phyloP scores from a whole-genome alignment of 64 coral and sea anemone species.

The Stylophora pistillata region DNA sequence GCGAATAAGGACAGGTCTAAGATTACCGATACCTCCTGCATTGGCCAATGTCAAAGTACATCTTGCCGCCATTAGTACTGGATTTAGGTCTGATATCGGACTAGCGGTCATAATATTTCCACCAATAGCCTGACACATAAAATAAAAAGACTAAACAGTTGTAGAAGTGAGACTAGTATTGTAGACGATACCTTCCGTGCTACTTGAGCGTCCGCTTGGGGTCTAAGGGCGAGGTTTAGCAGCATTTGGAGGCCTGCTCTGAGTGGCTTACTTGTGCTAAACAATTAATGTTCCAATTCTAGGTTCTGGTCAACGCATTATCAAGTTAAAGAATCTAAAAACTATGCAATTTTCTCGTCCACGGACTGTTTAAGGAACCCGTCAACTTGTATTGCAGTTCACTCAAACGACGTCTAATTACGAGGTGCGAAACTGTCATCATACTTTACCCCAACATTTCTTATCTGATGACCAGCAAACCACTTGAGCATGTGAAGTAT shows the following conservation, averaged over 20 bases:
- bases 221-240: not conserved
- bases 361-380: too few species aligned
- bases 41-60: conserved; percentile 56
- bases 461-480: conserved; percentile 91
- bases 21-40: conserved; percentile 52
- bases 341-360: too few species aligned
- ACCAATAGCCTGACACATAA: conserved; percentile 60
- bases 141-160: not conserved
- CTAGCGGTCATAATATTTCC: conserved; percentile 93
- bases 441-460: conserved; percentile 87
- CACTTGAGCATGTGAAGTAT: conserved; percentile 81
- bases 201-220: not conserved
- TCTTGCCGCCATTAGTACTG: conserved; percentile 82
- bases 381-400: not conserved
- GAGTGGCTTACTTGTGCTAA: too few species aligned
- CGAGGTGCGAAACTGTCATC: not conserved
- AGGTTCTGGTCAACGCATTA: too few species aligned
- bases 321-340: too few species aligned
- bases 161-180: not conserved
- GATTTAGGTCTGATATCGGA: conserved; percentile 92
- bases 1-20: not conserved
- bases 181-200: not conserved
- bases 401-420: not conserved
- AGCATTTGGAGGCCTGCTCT: not conserved
- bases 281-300: too few species aligned